phyloP scores from a whole-genome alignment of 2,888 invertebrate genomes.

The Chymomyza amoena region DNA sequence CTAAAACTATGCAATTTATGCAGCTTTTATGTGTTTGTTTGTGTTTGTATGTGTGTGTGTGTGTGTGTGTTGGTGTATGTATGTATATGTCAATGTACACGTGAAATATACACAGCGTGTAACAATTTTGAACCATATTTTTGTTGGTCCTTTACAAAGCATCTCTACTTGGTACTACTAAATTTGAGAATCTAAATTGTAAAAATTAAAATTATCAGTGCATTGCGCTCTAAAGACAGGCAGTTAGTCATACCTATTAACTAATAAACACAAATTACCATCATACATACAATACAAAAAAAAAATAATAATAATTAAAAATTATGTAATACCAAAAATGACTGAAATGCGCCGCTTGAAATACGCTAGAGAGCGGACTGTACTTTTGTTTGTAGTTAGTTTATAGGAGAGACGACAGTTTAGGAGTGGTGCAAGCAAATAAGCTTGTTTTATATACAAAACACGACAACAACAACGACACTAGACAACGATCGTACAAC shows the following conservation, averaged over 20 bases:
- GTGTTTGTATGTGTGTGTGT: not conserved
- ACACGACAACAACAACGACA: constrained; percentile 38
- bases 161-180: constrained; percentile 28
- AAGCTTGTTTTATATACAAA: constrained; percentile 50
- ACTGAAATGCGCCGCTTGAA: constrained; percentile 49
- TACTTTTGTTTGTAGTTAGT: too few species aligned
- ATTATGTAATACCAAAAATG: constrained; percentile 39
- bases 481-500: constrained; percentile 34
- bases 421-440: constrained; percentile 19
- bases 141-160: constrained; percentile 15
- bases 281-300: constrained; percentile 15
- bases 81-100: not conserved
- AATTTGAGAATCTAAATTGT: constrained; percentile 34
- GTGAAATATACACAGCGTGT: constrained; percentile 17
- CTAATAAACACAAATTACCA: constrained; percentile 36
- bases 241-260: constrained; percentile 49
- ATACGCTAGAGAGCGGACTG: constrained; percentile 41
- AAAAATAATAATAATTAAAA: constrained; percentile 17
- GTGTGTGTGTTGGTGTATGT: not conserved
- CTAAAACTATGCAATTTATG: not conserved
- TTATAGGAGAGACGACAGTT: constrained; percentile 44
- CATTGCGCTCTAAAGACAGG: constrained; percentile 72
- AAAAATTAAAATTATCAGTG: constrained; percentile 74
- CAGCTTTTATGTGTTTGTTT: constrained; percentile 20
- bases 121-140: not conserved